These are phyloP conservation scores for Sciurus carolinensis DNA, from an alignment of 2,797 vertebrate species.

Conservation along the genomic window DNA sequence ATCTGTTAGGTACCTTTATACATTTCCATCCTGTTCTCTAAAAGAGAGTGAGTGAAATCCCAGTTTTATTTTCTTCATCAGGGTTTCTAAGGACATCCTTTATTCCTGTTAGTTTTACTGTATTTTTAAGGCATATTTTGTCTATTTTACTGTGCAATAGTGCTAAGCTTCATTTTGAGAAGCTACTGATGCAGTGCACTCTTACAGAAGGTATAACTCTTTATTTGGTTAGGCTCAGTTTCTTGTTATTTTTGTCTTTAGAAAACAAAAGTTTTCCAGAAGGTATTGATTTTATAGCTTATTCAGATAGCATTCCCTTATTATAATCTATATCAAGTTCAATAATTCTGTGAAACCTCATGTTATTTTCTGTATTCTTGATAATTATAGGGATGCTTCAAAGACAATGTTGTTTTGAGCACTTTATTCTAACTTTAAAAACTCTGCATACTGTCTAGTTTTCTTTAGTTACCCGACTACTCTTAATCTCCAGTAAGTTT, in stretches of 20 bases:
- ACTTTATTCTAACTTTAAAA: not conserved
- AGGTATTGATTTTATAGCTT: not conserved
- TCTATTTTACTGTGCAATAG: not conserved
- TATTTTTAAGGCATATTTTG: not conserved
- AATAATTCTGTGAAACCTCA: not conserved
- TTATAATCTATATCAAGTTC: not conserved
- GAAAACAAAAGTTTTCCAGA: conserved; percentile 8
- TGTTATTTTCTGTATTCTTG: not conserved
- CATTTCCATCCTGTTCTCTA: not conserved
- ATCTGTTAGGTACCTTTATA: too few species aligned
- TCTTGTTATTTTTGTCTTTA: not conserved
- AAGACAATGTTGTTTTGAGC: not conserved
- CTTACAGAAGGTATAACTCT: not conserved
- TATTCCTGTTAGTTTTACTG: not conserved
- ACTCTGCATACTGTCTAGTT: not conserved
- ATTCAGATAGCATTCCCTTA: not conserved
- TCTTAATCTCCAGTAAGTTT: not conserved
- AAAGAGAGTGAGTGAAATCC: not conserved
- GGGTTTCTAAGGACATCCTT: not conserved
- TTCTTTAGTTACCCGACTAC: not conserved
- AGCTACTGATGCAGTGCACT: not conserved
- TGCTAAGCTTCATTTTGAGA: not conserved
- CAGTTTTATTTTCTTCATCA: not conserved
- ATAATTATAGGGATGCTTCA: not conserved
- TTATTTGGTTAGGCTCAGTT: not conserved